Evolutionary conservation across 2,797 vertebrate species (phyloP), one percentile per base, ranked within the genome.

Genomic region (Phalloptychus januarius): DNA sequence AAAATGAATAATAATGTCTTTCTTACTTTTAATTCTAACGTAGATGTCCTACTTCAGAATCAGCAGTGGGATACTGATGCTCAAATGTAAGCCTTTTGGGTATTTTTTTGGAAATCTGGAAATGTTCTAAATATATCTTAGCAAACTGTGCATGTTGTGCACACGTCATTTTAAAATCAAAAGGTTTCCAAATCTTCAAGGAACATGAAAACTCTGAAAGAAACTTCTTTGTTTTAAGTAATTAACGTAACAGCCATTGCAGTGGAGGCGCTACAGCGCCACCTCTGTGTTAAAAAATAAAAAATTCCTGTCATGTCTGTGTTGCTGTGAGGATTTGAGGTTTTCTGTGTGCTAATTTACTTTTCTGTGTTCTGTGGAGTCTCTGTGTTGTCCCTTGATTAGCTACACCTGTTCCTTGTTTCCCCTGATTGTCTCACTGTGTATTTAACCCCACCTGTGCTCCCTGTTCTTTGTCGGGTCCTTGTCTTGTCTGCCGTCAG

Each of bases 21-120:
- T 63, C 65, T 33, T n/a, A 52, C 76, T 33, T 36, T 85, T 84
- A 56, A 76, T 81, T 80, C 74, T 67, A 80, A 86, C 61, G 38
- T 85, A 52, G 72, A 65, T 79, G 83, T 85, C 88, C 90, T 89
- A 87, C 83, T 90, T 89, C 6, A 25, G 71, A 83, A 82, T 81
- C 15, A 87, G 80, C 78, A 80, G 58, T 5, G 74, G 80, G 81
- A 81, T 58, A 52, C 56, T 45, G 31, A 83, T 67, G 76, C 50
- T 48, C 2, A 31, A 46, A 50, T 7, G 15, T 23, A 44, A 28
- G 8, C 5, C 1, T 18, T 79, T 71, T 71, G 7, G 7, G 7
- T 46, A 2, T 48, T 18, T 48, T 20, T 23, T 50, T 52, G 0
- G n/a, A n/a, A 10, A 48, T 45, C 58, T 4, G 80, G 75, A 84